These are phyloP conservation scores for Parus major DNA, from an alignment of 2,113 vertebrate genomes.

Conservation along the genomic window DNA sequence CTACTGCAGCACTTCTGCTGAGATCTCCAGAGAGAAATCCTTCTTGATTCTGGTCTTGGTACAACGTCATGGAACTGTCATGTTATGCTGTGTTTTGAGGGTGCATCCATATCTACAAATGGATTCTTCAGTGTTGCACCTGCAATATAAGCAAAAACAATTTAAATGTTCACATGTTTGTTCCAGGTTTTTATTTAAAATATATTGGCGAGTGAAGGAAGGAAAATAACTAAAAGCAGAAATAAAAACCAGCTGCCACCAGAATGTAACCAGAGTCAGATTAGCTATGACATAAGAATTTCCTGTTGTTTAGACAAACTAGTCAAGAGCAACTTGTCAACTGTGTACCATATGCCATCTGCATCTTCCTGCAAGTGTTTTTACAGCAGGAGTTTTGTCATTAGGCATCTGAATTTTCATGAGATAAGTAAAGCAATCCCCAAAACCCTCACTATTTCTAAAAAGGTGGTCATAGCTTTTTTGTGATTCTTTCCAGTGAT, in stretches of 20 bases:
- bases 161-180: neutral
- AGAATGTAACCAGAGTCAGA: neutral
- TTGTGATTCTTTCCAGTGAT: neutral
- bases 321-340: neutral
- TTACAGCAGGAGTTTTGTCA: neutral
- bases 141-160: constrained; percentile 54
- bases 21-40: neutral
- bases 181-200: neutral
- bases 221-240: neutral
- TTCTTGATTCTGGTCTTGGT: neutral
- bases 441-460: neutral
- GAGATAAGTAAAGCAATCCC: neutral
- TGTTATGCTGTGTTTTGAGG: neutral
- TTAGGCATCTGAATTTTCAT: neutral
- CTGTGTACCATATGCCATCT: neutral
- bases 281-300: neutral
- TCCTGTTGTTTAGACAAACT: neutral
- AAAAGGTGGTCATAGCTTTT: neutral
- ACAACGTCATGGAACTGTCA: neutral
- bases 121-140: constrained; percentile 28
- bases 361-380: neutral
- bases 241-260: neutral
- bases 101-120: neutral
- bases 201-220: neutral
- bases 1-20: neutral